Conservation (phyloP, 2,888 invertebrate genomes). For the Pediacus dermestoides region DNA sequence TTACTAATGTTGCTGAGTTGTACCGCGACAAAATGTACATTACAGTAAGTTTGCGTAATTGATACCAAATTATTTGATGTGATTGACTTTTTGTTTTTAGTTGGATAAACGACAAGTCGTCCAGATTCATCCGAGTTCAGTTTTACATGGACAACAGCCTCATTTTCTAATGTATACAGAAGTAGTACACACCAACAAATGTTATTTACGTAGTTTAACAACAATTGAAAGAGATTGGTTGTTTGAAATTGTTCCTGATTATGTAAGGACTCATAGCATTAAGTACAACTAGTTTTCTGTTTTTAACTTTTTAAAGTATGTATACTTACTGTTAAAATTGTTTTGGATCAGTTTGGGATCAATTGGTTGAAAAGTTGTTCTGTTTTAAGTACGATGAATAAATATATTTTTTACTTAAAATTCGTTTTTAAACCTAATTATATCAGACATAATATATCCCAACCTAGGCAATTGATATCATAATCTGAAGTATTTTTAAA, state of each 20-base stretch:
- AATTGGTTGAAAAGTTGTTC: no score
- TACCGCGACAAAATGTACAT: conserved; percentile 67
- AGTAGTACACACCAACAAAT: conserved; percentile 78
- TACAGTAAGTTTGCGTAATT: conserved; percentile 52
- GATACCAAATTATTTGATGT: conserved; percentile 2
- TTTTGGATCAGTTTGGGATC: no score
- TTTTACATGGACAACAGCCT: conserved; percentile 68
- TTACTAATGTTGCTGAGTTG: conserved; percentile 82
- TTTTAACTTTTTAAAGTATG: no score
- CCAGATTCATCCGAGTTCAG: conserved; percentile 80
- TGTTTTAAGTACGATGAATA: no score
- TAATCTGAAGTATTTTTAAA: no score
- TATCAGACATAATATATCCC: no score
- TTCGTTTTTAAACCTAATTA: no score
- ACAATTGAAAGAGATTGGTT: conserved; percentile 81
- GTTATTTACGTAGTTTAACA: conserved; percentile 75
- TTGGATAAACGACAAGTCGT: conserved; percentile 64
- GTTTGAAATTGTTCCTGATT: conserved; percentile 56
- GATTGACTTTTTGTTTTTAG: conserved; percentile 47
- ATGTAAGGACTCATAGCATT: conserved; percentile 41
- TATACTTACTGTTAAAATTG: no score
- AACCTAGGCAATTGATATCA: no score
- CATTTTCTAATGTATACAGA: conserved; percentile 79
- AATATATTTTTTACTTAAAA: no score
- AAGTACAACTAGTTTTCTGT: no score